These are phyloP conservation scores for Agrochola lota DNA, from an alignment of 2,888 invertebrate genomes.

Conservation along the genomic window DNA sequence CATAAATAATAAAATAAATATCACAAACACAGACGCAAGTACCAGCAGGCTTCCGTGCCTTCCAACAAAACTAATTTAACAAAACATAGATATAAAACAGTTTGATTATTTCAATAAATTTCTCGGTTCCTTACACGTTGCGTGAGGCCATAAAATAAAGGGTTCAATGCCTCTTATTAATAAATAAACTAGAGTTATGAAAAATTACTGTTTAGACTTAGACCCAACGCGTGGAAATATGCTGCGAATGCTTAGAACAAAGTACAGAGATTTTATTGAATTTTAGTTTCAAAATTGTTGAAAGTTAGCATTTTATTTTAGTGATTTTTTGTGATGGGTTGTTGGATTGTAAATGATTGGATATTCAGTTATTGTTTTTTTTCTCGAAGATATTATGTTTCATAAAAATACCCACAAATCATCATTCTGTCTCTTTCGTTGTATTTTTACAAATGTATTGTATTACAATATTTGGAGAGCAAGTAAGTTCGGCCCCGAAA, in stretches of 20 bases:
- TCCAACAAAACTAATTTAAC: conserved; percentile 36
- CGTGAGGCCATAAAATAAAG: conserved; percentile 25
- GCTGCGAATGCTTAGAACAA: conserved; percentile 3
- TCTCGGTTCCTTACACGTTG: neutral
- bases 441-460: neutral
- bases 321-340: neutral
- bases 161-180: conserved; percentile 32
- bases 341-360: too few relatives aligned
- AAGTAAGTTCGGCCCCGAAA: neutral
- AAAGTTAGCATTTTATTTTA: neutral
- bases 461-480: neutral
- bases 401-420: neutral
- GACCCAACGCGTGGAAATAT: conserved; percentile 23
- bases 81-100: conserved; percentile 10
- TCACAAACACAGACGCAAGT: neutral
- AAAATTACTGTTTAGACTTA: neutral
- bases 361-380: neutral
- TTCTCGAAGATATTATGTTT: neutral
- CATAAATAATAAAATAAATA: too few relatives aligned
- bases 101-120: conserved; percentile 17
- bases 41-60: neutral
- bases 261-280: conserved; percentile 8
- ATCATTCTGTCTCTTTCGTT: neutral
- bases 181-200: conserved; percentile 9
- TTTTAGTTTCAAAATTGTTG: neutral